These are phyloP conservation scores for Dicaeum eximium DNA, from an alignment of 2,113 vertebrate genomes.

Conservation along the genomic window DNA sequence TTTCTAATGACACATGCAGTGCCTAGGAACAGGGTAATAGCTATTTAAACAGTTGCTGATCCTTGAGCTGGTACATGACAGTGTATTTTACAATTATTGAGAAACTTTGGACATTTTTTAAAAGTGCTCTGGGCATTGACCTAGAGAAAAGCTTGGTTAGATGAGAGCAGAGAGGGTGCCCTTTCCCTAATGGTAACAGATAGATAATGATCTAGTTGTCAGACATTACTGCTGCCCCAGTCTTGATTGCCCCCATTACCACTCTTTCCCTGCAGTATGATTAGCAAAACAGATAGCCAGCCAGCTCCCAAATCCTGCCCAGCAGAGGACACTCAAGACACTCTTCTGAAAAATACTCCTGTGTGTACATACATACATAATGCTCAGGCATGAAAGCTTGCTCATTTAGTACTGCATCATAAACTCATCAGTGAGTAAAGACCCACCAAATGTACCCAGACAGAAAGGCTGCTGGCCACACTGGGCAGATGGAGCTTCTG, in stretches of 20 bases:
- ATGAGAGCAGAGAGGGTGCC: neutral
- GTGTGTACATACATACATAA: neutral
- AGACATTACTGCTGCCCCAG: neutral
- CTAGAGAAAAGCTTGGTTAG: conserved; percentile 19
- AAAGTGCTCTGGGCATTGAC: neutral
- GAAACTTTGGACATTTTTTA: neutral
- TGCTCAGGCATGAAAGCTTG: neutral
- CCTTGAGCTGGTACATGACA: neutral
- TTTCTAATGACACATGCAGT: conserved; percentile 52
- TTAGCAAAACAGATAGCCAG: neutral
- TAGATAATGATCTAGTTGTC: neutral
- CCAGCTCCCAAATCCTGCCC: neutral
- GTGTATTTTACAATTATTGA: conserved; percentile 16
- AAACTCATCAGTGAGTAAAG: neutral
- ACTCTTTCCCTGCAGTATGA: neutral
- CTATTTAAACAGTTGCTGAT: conserved; percentile 35
- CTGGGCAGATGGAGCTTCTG: neutral
- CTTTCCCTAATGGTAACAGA: neutral
- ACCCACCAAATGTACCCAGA: neutral
- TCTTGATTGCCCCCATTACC: neutral
- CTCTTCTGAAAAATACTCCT: neutral
- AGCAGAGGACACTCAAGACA: neutral
- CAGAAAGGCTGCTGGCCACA: neutral
- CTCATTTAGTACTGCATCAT: neutral
- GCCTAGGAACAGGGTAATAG: conserved; percentile 28